Base-by-base conservation (phyloP, 2,113 vertebrate genomes). In the Indicator indicator region DNA sequence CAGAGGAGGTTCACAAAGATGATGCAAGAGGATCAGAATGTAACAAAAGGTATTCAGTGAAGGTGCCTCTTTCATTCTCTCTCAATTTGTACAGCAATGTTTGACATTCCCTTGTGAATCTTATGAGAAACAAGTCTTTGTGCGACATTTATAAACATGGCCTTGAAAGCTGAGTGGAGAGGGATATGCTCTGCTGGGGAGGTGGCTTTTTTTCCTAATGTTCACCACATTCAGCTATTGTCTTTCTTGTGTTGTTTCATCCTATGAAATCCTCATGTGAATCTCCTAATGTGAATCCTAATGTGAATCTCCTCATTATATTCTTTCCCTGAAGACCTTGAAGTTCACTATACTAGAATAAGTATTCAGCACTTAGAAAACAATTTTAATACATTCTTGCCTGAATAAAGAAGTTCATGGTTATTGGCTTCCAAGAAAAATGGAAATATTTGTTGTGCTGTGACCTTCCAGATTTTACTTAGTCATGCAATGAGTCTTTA, bases 111-210 rank as follows among this genome's bases (percentile, higher is more conserved):
- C 48, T 90, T 4, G 12, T 0, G 0, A 89, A 48, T 67, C 46
- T 75, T 83, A 62, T 0, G 15, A 86, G 76, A 94, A 78, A 16
- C 64, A 63, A 77, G 33, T 95, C 64, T 96, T 95, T 96, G 83
- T 93, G 67, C 46, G 54, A 73, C 27, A 58, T 88, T 75, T 89
- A 72, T 87, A 90, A 90, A 84, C 5, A 2, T 60, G 83, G 83
- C 97, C 89, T 97, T 97, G 94, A 94, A 90, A 40, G 18, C 54
- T 67, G 46, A 85, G 42, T 27, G 15, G 54, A 86, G 58, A 70
- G 75, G 9, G 44, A 6, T 63, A 65, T 3, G 3, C 94, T 94
- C 50, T 86, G 62, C 68, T 65, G 62, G 46, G 59, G 55, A 55
- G 28, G 65, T 94, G 87, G 32, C 86, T 77, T 54, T 36, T 36